These are phyloP conservation scores for Ochlodes sylvanus DNA, from an alignment of 2,888 invertebrate genomes.

Conservation along the genomic window DNA sequence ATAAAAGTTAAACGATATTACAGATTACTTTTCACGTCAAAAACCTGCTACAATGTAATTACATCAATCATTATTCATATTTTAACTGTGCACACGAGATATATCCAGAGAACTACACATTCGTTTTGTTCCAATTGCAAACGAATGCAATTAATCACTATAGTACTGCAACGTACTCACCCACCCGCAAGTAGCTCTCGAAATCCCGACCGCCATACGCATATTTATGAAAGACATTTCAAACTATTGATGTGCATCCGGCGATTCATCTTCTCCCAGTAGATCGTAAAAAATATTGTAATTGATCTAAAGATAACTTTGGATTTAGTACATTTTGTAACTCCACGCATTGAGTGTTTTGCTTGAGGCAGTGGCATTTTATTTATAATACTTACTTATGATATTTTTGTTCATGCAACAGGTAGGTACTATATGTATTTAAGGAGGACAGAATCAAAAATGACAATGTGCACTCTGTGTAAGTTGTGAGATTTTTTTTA, in stretches of 20 bases:
- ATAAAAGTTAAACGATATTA: not conserved
- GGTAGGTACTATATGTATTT: too few species aligned
- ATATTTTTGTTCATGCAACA: too few species aligned
- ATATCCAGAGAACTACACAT: slow-evolving; percentile 5
- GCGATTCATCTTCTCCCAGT: slow-evolving; percentile 28
- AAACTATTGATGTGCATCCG: slow-evolving; percentile 50
- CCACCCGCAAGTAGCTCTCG: slow-evolving; percentile 51
- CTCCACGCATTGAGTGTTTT: too few species aligned
- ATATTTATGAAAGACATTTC: slow-evolving; percentile 57
- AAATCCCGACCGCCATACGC: slow-evolving; percentile 56
- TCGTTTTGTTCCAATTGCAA: slow-evolving; percentile 31
- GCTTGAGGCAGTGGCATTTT: too few species aligned
- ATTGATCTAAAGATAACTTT: slow-evolving; percentile 26
- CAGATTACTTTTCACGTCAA: not conserved
- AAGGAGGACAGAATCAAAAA: too few species aligned
- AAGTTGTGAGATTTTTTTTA: too few species aligned
- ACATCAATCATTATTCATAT: slow-evolving; percentile 6
- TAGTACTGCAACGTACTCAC: slow-evolving; percentile 52
- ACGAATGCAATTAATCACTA: slow-evolving; percentile 46
- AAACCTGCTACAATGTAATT: not conserved
- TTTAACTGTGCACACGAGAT: slow-evolving; percentile 1
- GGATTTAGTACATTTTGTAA: slow-evolving; percentile 7
- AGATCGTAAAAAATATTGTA: slow-evolving; percentile 41
- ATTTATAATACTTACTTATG: too few species aligned
- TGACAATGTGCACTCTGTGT: too few species aligned